Evolutionary conservation across 2,888 invertebrate species (phyloP), one percentile per base, ranked within the genome.

Genomic region (Globia sparganii): DNA sequence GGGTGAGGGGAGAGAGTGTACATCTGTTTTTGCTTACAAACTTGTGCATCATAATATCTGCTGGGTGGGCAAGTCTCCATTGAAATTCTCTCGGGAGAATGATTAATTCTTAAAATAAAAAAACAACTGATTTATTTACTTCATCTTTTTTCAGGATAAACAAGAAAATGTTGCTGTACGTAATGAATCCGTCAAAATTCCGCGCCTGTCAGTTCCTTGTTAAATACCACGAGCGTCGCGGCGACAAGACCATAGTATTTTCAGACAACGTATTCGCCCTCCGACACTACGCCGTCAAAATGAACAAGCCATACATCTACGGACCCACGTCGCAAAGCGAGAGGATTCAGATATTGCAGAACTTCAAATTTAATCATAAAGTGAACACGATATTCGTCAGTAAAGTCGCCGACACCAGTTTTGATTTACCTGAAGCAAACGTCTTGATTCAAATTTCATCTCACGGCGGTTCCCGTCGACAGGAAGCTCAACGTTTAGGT

Each of bases 151-250:
- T 11, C 88, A 98, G 98, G 94, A 98, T 99, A 71, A 98, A 98
- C 89, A 99, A 99, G 94, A 98, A 99, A 93, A 97, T 99, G 97
- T 97, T 99, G 61, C 97, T 99, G 15, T 99, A 99, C 93, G 99
- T 99, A 5, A 99, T 99, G 99, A 99, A 99, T 95, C 99, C 99
- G 3, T 99, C 99, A 89, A 99, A 99, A 95, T 99, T 99, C 94
- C 98, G 99, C 75, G 98, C 98, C 9, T 99, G 99, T 89, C 99
- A 99, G 95, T 99, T 98, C 96, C 97, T 99, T 4, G 99, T 99
- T 74, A 97, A 98, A 79, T 97, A 97, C 90, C 99, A 99, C 94
- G 99, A 99, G 95, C 97, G 98, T 75, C 97, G 99, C 85, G 99
- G 99, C 46, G 99, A 99, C 94, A 99, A 99, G 96, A 99, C 99